A percentile compares a stretch with the other conserved stretches of the same genome.
phyloP scores from a whole-genome alignment of 2,888 invertebrate species.

The Agrochola macilenta region DNA sequence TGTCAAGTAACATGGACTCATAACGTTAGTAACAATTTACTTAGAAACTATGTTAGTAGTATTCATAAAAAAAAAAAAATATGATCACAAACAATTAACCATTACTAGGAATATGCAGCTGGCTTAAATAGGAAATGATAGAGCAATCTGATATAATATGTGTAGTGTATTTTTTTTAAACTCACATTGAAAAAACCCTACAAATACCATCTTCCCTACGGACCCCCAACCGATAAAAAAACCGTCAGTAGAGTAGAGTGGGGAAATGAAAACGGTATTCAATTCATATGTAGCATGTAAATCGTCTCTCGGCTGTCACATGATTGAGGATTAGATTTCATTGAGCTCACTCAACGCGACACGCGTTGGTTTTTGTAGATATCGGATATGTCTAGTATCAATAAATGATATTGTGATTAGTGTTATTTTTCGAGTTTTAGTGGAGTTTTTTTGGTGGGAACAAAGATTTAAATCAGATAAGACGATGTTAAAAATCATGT shows the following conservation, averaged over 20 bases:
- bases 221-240: slow-evolving; percentile 76
- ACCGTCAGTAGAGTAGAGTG: slow-evolving; percentile 59
- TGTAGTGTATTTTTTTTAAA: too few species aligned
- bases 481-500: not conserved
- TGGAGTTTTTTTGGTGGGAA: not conserved
- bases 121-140: too few species aligned
- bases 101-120: too few species aligned
- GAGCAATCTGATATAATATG: too few species aligned
- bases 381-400: slow-evolving; percentile 23
- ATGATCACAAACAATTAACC: too few species aligned
- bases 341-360: slow-evolving; percentile 56
- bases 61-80: too few species aligned
- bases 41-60: too few species aligned
- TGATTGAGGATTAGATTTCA: slow-evolving; percentile 82
- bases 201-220: slow-evolving; percentile 1
- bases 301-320: slow-evolving; percentile 57
- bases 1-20: too few species aligned
- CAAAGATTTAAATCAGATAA: not conserved
- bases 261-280: slow-evolving; percentile 82
- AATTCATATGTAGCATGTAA: slow-evolving; percentile 73
- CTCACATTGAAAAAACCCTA: not conserved
- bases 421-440: not conserved
- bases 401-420: slow-evolving; percentile 23
- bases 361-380: slow-evolving; percentile 53
- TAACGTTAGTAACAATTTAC: too few species aligned